Conservation (phyloP, 2,888 invertebrate genomes). For the Bellardia bayeri region DNA sequence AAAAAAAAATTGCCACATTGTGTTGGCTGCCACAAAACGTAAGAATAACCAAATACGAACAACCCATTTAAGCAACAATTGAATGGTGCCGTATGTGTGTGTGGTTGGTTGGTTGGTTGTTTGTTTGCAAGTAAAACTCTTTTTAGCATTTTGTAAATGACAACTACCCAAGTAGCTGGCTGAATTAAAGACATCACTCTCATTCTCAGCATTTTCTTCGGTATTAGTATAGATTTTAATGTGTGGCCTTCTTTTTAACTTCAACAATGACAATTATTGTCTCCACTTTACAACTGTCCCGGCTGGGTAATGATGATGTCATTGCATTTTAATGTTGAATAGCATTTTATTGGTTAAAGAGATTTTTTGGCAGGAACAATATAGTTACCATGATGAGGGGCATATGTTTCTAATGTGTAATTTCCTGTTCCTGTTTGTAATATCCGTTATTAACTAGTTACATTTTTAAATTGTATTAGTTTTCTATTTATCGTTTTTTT, state of each 20-base stretch:
- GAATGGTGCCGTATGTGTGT: conserved; percentile 8
- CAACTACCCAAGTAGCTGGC: conserved; percentile 61
- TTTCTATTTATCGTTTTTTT: too few species aligned
- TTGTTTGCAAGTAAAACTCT: conserved; percentile 28
- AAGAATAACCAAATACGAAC: conserved; percentile 28
- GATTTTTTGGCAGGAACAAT: neutral
- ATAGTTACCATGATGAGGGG: conserved; percentile 16
- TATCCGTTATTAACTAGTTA: conserved; percentile 37
- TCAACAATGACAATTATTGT: conserved; percentile 59
- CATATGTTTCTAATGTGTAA: conserved; percentile 64
- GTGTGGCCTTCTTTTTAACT: conserved; percentile 60
- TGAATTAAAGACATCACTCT: neutral
- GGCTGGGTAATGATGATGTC: conserved; percentile 69
- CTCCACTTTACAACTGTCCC: conserved; percentile 44
- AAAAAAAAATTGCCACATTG: conserved; percentile 68
- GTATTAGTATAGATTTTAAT: conserved; percentile 1
- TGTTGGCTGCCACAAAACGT: conserved; percentile 54
- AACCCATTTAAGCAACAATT: conserved; percentile 63
- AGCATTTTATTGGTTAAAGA: conserved; percentile 5
- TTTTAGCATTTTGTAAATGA: conserved; percentile 3
- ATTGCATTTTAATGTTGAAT: conserved; percentile 13
- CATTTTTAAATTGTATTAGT: neutral
- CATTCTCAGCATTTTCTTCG: neutral
- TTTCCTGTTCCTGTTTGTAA: conserved; percentile 71
- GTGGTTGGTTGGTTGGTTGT: conserved; percentile 8